Evolutionary conservation across 1,140 invertebrate genomes (phyloP).

Genomic region (Zaprionus camerounensis): DNA sequence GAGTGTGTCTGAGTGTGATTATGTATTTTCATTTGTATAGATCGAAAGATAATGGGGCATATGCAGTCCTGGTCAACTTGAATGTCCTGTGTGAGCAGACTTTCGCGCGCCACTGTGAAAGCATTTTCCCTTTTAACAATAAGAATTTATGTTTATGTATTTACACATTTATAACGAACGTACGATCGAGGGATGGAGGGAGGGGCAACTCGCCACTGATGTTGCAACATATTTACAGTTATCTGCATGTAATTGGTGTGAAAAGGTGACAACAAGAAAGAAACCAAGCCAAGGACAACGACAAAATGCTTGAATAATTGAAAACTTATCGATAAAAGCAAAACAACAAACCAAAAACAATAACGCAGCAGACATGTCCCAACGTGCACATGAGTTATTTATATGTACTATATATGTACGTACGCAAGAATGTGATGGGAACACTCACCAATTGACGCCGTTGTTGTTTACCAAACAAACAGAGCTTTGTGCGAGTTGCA

Average conservation of each 20-base stretch:
- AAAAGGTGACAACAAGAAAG: neutral
- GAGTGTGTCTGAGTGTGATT: neutral
- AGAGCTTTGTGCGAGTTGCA: constrained; percentile 17
- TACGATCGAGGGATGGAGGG: neutral
- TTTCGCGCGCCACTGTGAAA: neutral
- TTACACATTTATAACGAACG: neutral
- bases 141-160: constrained; percentile 8
- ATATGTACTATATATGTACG: neutral
- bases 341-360: neutral
- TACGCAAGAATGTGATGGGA: neutral
- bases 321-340: constrained; percentile 1
- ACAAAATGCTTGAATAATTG: neutral
- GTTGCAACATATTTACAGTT: neutral
- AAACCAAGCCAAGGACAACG: constrained; percentile 3
- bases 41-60: neutral
- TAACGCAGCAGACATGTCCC: constrained; percentile 1
- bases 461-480: constrained; percentile 45
- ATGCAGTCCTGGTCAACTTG: neutral
- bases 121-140: neutral
- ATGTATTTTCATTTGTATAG: neutral
- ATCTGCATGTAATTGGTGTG: constrained; percentile 1
- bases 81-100: neutral
- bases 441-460: constrained; percentile 43
- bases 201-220: neutral
- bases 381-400: neutral